Evolutionary conservation across 2,888 invertebrate genomes (phyloP).

Genomic region (Branchellion lobata): DNA sequence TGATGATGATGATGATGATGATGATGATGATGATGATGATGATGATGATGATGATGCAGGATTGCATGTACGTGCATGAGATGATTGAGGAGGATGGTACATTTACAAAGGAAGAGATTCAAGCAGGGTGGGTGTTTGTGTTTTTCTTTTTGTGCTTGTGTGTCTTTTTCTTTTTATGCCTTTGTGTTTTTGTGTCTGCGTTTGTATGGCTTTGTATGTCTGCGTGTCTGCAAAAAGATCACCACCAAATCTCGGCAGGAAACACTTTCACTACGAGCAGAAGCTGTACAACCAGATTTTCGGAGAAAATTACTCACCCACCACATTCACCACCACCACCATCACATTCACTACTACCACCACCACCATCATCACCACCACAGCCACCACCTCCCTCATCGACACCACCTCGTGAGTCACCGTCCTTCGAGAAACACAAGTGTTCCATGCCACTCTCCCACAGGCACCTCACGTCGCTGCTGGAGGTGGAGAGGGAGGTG

Average conservation of each 20-base stretch:
- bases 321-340: not conserved
- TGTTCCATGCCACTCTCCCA: too few relatives aligned
- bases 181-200: not conserved
- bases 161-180: too few relatives aligned
- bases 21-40: not conserved
- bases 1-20: too few relatives aligned
- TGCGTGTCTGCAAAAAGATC: too few relatives aligned
- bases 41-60: constrained; percentile 62
- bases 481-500: not conserved
- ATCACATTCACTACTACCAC: not conserved
- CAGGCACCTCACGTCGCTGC: too few relatives aligned
- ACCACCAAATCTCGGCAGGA: constrained; percentile 52
- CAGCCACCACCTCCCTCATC: constrained; percentile 54
- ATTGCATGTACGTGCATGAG: constrained; percentile 99
- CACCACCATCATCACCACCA: not conserved
- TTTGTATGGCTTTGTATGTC: not conserved
- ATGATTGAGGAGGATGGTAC: constrained; percentile 88
- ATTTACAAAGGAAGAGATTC: constrained; percentile 98
- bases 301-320: not conserved
- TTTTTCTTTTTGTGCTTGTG: too few relatives aligned
- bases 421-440: too few relatives aligned
- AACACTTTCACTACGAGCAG: constrained; percentile 62
- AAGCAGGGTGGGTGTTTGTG: constrained; percentile 71
- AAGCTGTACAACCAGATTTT: constrained; percentile 56
- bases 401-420: too few relatives aligned